phyloP scores from a whole-genome alignment of 2,888 invertebrate species.

The Eupithecia abbreviata region DNA sequence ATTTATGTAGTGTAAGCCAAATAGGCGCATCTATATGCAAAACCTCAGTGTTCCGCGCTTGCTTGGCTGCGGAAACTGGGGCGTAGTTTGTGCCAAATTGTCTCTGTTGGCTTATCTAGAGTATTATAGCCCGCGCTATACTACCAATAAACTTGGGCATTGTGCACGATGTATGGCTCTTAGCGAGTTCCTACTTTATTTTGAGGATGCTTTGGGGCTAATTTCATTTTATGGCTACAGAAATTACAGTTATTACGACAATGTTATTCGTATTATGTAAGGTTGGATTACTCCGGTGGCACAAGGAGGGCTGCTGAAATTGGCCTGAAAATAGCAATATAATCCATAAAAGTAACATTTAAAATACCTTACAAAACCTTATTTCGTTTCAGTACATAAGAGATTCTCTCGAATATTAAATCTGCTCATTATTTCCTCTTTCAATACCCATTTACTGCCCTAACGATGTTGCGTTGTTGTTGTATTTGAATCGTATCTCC shows the following conservation, averaged over 20 bases:
- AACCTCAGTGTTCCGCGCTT: constrained; percentile 73
- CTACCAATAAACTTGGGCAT: constrained; percentile 75
- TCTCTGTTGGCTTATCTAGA: constrained; percentile 81
- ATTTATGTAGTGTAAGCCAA: constrained; percentile 79
- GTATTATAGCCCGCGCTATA: constrained; percentile 74
- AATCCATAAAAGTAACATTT: constrained; percentile 28
- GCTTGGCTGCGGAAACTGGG: constrained; percentile 77
- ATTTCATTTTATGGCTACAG: constrained; percentile 53
- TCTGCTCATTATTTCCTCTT: constrained; percentile 17
- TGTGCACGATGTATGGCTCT: constrained; percentile 69
- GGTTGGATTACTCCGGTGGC: constrained; percentile 27
- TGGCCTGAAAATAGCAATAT: constrained; percentile 22
- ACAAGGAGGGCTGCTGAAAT: constrained; percentile 25
- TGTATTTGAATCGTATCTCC: constrained; percentile 23
- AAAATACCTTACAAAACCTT: constrained; percentile 27
- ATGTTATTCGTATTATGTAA: constrained; percentile 18
- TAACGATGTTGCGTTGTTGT: constrained; percentile 7
- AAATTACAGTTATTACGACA: constrained; percentile 37
- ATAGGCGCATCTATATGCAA: constrained; percentile 82
- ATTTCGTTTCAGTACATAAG: constrained; percentile 28
- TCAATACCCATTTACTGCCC: constrained; percentile 10
- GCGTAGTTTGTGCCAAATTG: constrained; percentile 81
- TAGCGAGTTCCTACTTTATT: constrained; percentile 64
- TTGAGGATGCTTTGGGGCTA: constrained; percentile 58
- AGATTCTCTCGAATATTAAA: constrained; percentile 17